Percentiles rank a stretch among this genome's conserved stretches.
These are phyloP conservation scores for Pelodytes ibericus DNA, from an alignment of 2,797 vertebrate species.

Conservation along the genomic window DNA sequence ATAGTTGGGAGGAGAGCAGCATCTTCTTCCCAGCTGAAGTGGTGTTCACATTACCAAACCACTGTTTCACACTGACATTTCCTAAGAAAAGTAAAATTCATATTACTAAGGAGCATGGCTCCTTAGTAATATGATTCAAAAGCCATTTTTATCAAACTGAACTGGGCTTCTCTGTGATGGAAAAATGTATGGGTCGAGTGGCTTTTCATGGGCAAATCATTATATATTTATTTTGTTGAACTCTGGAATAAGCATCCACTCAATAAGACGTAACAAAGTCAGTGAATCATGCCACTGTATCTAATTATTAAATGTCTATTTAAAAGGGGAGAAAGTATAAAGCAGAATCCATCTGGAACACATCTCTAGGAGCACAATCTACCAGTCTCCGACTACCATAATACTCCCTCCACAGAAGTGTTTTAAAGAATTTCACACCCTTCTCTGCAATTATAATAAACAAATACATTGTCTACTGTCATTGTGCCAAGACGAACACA, in stretches of 20 bases:
- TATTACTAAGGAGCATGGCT: too few species aligned
- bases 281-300: neutral
- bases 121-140: too few species aligned
- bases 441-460: constrained; percentile 50
- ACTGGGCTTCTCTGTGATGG: too few species aligned
- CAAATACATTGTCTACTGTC: constrained; percentile 46
- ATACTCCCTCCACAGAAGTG: constrained; percentile 71
- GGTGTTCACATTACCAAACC: too few species aligned
- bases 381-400: constrained; percentile 54
- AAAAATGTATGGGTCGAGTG: too few species aligned
- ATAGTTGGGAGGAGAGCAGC: too few species aligned
- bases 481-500: constrained; percentile 35
- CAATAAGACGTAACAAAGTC: neutral
- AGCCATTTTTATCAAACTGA: too few species aligned
- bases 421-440: constrained; percentile 65
- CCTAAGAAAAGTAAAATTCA: too few species aligned
- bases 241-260: neutral
- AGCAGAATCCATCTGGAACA: constrained; percentile 58
- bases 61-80: too few species aligned
- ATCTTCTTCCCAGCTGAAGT: too few species aligned
- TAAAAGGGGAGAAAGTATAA: constrained; percentile 59
- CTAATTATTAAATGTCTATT: neutral
- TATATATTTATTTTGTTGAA: neutral
- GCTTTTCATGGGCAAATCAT: too few species aligned
- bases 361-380: constrained; percentile 38